Conservation (phyloP, 2,113 vertebrate genomes). For the Excalfactoria chinensis region DNA sequence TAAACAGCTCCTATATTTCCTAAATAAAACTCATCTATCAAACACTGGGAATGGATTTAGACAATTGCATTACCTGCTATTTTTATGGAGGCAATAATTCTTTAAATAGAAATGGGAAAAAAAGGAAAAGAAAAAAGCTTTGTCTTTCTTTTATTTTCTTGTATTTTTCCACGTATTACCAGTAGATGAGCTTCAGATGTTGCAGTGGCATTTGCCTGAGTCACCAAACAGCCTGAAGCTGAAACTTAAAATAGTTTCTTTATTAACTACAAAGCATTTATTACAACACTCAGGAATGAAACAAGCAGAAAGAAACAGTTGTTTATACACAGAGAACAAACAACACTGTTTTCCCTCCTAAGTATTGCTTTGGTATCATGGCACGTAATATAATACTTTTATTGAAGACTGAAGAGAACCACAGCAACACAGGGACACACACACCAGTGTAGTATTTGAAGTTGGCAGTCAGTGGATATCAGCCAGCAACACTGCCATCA, state of each 20-base stretch:
- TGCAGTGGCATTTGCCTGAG: neutral
- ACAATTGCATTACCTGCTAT: neutral
- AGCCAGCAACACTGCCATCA: neutral
- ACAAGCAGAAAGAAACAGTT: neutral
- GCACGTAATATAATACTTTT: neutral
- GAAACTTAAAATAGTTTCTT: neutral
- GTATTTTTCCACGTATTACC: neutral
- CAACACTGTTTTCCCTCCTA: neutral
- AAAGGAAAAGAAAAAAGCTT: no score
- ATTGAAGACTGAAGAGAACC: neutral
- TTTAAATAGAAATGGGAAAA: neutral
- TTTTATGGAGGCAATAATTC: neutral
- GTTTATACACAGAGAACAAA: neutral
- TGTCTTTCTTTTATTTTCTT: neutral
- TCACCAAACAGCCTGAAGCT: neutral
- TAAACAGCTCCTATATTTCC: accelerated
- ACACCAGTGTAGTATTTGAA: neutral
- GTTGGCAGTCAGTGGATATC: neutral
- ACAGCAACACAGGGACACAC: neutral
- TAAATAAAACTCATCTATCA: neutral
- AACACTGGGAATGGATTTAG: neutral
- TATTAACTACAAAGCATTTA: neutral
- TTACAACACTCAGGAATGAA: neutral
- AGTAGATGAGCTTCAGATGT: neutral
- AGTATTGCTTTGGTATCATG: neutral